Conservation (phyloP, 2,888 invertebrate species). For the Carterocephalus palaemon region DNA sequence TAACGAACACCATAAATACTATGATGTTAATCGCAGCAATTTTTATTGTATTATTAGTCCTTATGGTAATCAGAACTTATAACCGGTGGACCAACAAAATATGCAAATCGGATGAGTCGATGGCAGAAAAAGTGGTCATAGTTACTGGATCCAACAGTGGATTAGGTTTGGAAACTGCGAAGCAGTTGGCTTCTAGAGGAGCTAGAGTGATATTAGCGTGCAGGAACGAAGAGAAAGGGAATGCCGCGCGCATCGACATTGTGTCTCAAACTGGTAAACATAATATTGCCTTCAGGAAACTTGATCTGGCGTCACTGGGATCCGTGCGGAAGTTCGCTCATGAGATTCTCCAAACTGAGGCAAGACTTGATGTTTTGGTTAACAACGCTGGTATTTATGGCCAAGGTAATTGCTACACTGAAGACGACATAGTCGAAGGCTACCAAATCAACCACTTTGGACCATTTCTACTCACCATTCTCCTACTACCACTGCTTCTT, state of each 20-base stretch:
- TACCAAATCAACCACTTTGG: conserved; percentile 79
- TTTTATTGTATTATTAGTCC: conserved; percentile 17
- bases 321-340: conserved; percentile 66
- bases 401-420: conserved; percentile 45
- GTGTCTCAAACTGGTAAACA: conserved; percentile 31
- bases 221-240: conserved; percentile 40
- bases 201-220: conserved; percentile 51
- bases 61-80: conserved; percentile 27
- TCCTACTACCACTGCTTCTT: conserved; percentile 59
- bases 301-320: conserved; percentile 43
- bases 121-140: conserved; percentile 32
- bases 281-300: conserved; percentile 30
- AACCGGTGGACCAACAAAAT: conserved; percentile 31
- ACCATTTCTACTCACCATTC: conserved; percentile 80
- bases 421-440: conserved; percentile 77
- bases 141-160: conserved; percentile 41
- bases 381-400: conserved; percentile 59
- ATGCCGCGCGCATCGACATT: conserved; percentile 35
- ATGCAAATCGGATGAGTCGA: conserved; percentile 18
- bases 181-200: conserved; percentile 45
- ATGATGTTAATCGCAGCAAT: no score
- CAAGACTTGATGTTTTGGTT: conserved; percentile 55
- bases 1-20: no score
- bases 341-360: conserved; percentile 46
- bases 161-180: conserved; percentile 51